Evolutionary conservation across 2,888 invertebrate genomes (phyloP).

Genomic region (Leucoma salicis): DNA sequence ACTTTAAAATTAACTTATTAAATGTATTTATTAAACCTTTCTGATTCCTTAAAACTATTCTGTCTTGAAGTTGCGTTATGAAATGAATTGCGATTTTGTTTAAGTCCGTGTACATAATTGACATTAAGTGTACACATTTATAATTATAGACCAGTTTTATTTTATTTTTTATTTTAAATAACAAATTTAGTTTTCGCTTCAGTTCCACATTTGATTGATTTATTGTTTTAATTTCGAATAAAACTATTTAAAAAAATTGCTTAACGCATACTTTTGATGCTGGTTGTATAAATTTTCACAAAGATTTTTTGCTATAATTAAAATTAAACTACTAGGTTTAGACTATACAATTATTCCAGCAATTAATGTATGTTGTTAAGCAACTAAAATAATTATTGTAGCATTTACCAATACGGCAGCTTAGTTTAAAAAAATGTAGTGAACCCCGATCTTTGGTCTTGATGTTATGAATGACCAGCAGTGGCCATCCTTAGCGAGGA

Average conservation of each 20-base stretch:
- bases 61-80: conserved; percentile 30
- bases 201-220: conserved; percentile 33
- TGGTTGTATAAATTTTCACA: conserved; percentile 32
- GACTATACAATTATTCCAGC: conserved; percentile 33
- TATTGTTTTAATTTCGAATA: conserved; percentile 39
- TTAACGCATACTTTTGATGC: conserved; percentile 70
- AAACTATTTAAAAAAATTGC: conserved; percentile 43
- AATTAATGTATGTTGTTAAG: conserved; percentile 67
- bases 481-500: conserved; percentile 22
- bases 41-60: conserved; percentile 23
- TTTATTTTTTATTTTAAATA: conserved; percentile 16
- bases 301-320: too few relatives aligned
- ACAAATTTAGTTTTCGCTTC: conserved; percentile 28
- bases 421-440: conserved; percentile 59
- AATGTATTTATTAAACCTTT: conserved; percentile 23
- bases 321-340: neutral
- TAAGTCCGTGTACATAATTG: conserved; percentile 33
- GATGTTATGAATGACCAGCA: conserved; percentile 18
- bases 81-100: conserved; percentile 14
- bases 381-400: conserved; percentile 59
- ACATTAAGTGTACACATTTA: conserved; percentile 35
- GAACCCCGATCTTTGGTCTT: conserved; percentile 48
- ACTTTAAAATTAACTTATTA: conserved; percentile 22
- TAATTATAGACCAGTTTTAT: conserved; percentile 29
- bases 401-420: conserved; percentile 82